phyloP scores from a whole-genome alignment of 2,113 vertebrate species.

The Tenrec ecaudatus region DNA sequence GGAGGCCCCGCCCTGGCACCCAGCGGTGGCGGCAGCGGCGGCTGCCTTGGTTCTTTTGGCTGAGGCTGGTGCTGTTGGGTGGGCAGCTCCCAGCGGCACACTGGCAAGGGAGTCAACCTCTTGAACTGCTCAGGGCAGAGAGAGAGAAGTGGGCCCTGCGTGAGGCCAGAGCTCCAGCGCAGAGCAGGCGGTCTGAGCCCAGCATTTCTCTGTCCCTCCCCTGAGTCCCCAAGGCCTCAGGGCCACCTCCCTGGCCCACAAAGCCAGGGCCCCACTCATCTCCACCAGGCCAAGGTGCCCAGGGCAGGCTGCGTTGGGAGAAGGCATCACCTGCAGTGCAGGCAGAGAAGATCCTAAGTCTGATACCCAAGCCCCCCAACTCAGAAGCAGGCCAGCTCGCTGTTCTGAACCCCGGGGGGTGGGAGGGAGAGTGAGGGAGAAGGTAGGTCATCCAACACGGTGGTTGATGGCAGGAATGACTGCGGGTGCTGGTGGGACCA shows the following conservation, averaged over 20 bases:
- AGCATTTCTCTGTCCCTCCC: too few species aligned
- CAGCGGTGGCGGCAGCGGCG: slow-evolving; percentile 84
- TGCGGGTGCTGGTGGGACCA: neutral
- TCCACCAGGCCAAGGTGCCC: neutral
- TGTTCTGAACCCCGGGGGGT: neutral
- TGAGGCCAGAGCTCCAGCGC: neutral
- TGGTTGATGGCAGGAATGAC: neutral
- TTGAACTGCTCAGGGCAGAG: slow-evolving; percentile 91
- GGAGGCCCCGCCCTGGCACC: slow-evolving; percentile 93
- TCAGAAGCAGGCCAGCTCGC: neutral
- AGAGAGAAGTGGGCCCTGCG: neutral
- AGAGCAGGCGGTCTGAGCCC: neutral
- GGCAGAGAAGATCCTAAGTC: neutral
- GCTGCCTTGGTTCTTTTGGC: slow-evolving; percentile 93
- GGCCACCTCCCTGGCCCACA: neutral
- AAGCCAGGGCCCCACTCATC: neutral
- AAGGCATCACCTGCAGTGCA: too few species aligned
- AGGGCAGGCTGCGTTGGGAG: neutral
- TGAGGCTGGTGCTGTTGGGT: slow-evolving; percentile 91
- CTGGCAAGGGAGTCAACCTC: slow-evolving; percentile 95
- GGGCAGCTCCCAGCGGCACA: slow-evolving; percentile 88
- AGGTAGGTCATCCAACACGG: neutral
- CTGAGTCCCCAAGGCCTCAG: neutral
- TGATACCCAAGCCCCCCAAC: neutral
- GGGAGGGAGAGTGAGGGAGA: neutral